phyloP scores from a whole-genome alignment of 2,888 invertebrate genomes.

The Rhaphigaster nebulosa region DNA sequence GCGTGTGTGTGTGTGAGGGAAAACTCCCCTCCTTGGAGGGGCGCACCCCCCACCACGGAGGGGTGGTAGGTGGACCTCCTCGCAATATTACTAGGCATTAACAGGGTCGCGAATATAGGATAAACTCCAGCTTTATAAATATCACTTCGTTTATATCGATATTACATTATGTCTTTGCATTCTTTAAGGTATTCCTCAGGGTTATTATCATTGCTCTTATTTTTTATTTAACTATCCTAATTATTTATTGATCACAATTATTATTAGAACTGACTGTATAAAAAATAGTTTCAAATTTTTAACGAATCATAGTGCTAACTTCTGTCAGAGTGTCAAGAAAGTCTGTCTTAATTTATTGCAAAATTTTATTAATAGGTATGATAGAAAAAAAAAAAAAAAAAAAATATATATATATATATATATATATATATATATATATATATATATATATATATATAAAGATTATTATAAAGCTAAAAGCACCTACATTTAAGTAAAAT shows the following conservation, averaged over 20 bases:
- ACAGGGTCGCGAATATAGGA: slow-evolving; percentile 36
- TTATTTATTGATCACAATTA: background rate
- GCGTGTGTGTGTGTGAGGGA: background rate
- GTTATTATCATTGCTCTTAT: background rate
- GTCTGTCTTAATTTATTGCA: no score
- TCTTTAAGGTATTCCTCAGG: background rate
- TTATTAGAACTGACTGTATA: background rate
- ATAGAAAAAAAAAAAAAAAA: no score
- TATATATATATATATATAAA: no score
- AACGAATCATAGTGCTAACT: no score
- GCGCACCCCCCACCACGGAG: background rate
- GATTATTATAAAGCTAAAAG: no score
- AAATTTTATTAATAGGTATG: no score
- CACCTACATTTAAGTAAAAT: no score
- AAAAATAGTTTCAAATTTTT: no score
- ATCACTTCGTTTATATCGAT: slow-evolving; percentile 31
- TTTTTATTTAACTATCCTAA: background rate
- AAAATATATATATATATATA: no score
- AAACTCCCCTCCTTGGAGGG: background rate
- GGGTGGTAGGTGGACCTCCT: slow-evolving; percentile 32
- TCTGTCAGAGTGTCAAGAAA: no score
- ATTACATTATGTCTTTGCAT: slow-evolving; percentile 13
- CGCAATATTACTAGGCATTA: slow-evolving; percentile 33
- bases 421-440: no score
- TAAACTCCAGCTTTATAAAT: slow-evolving; percentile 29